These are phyloP conservation scores for Chelidonichthys spinosus DNA, from an alignment of 2,797 vertebrate genomes.

Conservation along the genomic window DNA sequence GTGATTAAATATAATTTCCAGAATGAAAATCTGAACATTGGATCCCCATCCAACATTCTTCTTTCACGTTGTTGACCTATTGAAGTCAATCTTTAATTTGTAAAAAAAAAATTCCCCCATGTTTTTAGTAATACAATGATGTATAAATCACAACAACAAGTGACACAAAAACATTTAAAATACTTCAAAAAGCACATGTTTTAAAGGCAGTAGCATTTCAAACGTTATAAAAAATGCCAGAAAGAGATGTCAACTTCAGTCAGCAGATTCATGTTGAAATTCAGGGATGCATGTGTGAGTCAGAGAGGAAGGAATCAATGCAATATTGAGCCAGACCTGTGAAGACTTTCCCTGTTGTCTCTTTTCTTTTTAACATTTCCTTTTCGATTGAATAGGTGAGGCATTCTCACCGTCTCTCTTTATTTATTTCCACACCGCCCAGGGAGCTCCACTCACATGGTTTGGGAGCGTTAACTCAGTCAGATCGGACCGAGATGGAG, in stretches of 20 bases:
- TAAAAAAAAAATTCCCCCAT: no score
- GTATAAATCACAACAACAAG: no score
- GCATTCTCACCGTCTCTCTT: conserved; percentile 2
- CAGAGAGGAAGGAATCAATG: conserved; percentile 1
- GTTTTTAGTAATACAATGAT: no score
- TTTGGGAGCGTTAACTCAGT: conserved; percentile 56
- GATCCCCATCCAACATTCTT: no score
- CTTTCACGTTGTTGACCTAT: no score
- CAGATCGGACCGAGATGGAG: conserved; percentile 54
- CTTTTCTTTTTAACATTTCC: not conserved
- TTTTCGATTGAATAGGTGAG: conserved; percentile 8
- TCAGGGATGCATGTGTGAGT: not conserved
- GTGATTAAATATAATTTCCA: no score
- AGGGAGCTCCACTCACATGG: conserved; percentile 56
- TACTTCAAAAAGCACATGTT: not conserved
- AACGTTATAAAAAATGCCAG: no score
- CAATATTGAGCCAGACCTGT: conserved; percentile 4
- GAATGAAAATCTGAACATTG: no score
- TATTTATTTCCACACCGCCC: conserved; percentile 22
- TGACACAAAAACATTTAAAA: no score
- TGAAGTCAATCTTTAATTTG: no score
- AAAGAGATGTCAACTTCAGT: not conserved
- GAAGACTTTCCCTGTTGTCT: conserved; percentile 3
- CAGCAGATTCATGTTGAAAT: not conserved
- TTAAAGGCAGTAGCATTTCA: not conserved